These are phyloP conservation scores for Calephelis perditalis DNA, from an alignment of 2,888 invertebrate genomes.

Conservation along the genomic window DNA sequence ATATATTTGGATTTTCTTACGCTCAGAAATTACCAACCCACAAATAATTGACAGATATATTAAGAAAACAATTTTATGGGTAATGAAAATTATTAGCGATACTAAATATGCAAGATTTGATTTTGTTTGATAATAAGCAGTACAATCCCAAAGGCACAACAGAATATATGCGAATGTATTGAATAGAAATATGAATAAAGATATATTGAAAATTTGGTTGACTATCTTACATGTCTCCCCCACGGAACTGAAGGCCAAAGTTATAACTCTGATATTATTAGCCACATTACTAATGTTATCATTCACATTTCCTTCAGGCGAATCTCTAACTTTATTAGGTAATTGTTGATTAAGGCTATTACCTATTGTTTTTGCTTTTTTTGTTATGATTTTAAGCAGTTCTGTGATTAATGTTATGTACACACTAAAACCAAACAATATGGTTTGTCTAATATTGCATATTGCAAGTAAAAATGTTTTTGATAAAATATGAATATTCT, in stretches of 20 bases:
- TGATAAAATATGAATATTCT: too few relatives aligned
- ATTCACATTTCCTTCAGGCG: background rate
- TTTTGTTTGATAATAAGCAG: background rate
- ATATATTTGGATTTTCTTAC: background rate
- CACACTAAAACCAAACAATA: background rate
- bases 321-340: background rate
- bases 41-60: background rate
- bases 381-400: background rate
- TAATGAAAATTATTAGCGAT: background rate
- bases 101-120: background rate
- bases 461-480: too few relatives aligned
- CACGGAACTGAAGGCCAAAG: background rate
- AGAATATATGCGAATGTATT: background rate
- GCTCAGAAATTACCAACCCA: background rate
- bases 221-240: background rate
- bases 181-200: background rate
- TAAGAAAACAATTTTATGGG: background rate
- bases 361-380: background rate
- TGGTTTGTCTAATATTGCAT: background rate
- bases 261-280: background rate
- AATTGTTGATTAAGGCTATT: background rate
- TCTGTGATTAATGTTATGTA: background rate
- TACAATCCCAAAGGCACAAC: background rate
- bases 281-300: background rate
- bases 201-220: background rate